Evolutionary conservation across 2,888 invertebrate species (phyloP), one percentile per base, ranked within the genome.

Genomic region (Mylabris sibirica): DNA sequence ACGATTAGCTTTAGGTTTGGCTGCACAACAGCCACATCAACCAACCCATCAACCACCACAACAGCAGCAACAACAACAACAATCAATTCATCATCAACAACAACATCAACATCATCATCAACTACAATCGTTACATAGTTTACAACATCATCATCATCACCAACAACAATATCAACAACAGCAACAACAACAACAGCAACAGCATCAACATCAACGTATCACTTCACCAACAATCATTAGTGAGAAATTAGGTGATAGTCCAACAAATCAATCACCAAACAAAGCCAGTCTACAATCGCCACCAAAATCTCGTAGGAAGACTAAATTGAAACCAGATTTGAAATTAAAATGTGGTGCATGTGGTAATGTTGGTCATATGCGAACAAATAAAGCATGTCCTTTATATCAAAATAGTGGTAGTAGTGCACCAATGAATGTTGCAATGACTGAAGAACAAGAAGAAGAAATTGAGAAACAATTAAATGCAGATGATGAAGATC

Each of bases 321-420:
- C 93, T 72, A 96, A 96, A 85, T 86, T 95, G 63, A 96, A 96
- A 81, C 94, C 95, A 9, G 96, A 96, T 84, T 87, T 96, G 64
- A 96, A 96, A 87, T 87, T 98, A 70, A 93, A 97, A 88, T 99
- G 99, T 85, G 98, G 98, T 11, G 98, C 98, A 9, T 99, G 99
- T 85, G 98, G 98, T 9, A 95, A 93, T 82, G 92, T 92, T 6
- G 91, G 91, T 0, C 90, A 91, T 79, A 91, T 91, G 91, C 87
- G 98, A 65, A 99, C 99, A 0, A 99, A 99, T 86, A 98, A 98
- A 83, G 96, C 98, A 12, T 99, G 99, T 85, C 99, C 98, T 0
- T 85, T 96, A 63, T 99, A 98, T 85, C 94, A 94, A 69, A 92
- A 92, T 67, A 87, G 80, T 81, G 88, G 88, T 60, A 12, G 65